phyloP scores from a whole-genome alignment of 2,888 invertebrate genomes.

The Chironomus tentans region DNA sequence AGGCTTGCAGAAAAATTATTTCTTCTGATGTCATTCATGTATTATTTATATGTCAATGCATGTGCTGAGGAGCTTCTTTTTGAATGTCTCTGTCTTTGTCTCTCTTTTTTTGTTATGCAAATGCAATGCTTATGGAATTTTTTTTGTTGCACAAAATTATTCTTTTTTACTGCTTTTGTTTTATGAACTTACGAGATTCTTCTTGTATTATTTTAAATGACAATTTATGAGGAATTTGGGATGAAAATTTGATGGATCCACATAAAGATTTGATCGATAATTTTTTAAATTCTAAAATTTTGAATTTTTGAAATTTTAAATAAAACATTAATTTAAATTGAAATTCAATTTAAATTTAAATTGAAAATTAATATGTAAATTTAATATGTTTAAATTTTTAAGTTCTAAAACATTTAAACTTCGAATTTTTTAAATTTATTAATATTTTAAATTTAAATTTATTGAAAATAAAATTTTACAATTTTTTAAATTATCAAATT shows the following conservation, averaged over 20 bases:
- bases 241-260: too few species aligned
- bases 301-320: background rate
- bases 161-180: background rate
- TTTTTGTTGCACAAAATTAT: too few species aligned
- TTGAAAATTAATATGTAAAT: too few species aligned
- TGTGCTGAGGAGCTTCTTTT: background rate
- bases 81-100: background rate
- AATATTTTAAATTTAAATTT: too few species aligned
- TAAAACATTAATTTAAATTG: too few species aligned
- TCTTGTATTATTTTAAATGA: background rate
- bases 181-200: background rate
- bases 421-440: background rate
- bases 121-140: too few species aligned
- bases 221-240: background rate
- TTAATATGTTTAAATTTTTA: too few species aligned
- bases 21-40: background rate
- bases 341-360: too few species aligned
- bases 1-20: background rate
- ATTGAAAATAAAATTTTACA: background rate
- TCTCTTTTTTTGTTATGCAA: background rate
- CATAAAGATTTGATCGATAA: too few species aligned
- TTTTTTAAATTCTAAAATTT: background rate
- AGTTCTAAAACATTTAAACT: background rate
- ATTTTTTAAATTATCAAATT: background rate
- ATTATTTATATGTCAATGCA: constrained; percentile 12